A percentile compares a stretch with the other conserved stretches of the same genome.
Conservation (phyloP, 2,113 vertebrate genomes). For the Gulo gulo region DNA sequence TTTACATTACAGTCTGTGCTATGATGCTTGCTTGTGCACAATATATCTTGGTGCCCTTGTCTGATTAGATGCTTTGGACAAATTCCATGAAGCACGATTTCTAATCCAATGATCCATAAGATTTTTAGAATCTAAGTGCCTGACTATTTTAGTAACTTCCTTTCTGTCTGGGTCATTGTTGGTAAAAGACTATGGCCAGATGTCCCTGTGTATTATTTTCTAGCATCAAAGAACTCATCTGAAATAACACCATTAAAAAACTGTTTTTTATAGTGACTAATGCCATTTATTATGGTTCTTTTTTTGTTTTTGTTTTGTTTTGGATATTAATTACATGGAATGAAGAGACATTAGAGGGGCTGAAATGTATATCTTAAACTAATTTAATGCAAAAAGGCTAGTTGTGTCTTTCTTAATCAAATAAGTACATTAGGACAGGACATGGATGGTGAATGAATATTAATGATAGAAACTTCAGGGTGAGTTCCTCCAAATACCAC, state of each 20-base stretch:
- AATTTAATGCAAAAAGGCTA: not conserved
- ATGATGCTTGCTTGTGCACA: not conserved
- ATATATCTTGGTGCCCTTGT: not conserved
- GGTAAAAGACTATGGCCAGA: not conserved
- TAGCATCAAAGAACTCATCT: not conserved
- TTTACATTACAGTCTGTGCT: not conserved
- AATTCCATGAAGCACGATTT: constrained; percentile 25
- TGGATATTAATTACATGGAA: not conserved
- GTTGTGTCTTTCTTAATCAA: not conserved
- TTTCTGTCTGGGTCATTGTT: not conserved
- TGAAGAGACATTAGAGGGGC: not conserved
- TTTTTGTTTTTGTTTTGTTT: not conserved
- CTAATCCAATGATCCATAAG: constrained; percentile 36
- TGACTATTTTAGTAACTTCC: not conserved
- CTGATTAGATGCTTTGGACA: not conserved
- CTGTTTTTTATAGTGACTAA: not conserved
- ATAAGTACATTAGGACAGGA: not conserved
- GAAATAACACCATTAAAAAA: not conserved
- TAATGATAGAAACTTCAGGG: not conserved
- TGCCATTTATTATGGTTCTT: not conserved
- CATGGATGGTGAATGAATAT: not conserved
- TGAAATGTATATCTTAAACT: not conserved
- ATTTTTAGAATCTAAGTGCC: not conserved
- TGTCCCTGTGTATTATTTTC: not conserved
- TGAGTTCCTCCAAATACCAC: not conserved